These are phyloP conservation scores for Archips xylosteana DNA, from an alignment of 2,888 invertebrate species.

Conservation along the genomic window DNA sequence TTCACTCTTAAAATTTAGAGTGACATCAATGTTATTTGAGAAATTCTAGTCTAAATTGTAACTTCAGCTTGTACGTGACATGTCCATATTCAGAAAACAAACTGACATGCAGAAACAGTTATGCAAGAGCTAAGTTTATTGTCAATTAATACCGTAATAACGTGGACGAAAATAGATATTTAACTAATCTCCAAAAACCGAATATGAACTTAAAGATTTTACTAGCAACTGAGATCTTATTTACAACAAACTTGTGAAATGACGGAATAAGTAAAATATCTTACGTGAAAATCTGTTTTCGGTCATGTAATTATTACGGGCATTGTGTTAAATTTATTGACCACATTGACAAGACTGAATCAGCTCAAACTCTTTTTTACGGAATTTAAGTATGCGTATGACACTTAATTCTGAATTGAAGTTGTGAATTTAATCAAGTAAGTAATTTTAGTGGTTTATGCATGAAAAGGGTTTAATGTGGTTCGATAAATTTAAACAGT, in stretches of 20 bases:
- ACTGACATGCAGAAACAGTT: constrained; percentile 12
- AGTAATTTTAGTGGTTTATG: background rate
- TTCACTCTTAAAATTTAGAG: too few relatives aligned
- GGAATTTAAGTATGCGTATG: background rate
- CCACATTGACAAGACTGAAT: constrained; percentile 19
- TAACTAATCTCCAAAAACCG: background rate
- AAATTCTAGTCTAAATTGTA: too few relatives aligned
- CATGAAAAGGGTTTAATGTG: constrained; percentile 11
- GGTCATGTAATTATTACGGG: constrained; percentile 10
- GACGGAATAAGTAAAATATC: background rate
- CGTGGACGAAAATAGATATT: background rate
- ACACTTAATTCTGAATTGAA: background rate
- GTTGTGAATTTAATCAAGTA: background rate
- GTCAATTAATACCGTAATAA: constrained; percentile 10
- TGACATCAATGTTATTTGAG: too few relatives aligned
- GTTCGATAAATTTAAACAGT: constrained; percentile 25
- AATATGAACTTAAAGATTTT: background rate
- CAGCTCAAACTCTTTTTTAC: background rate
- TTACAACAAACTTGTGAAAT: background rate
- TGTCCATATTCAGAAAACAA: background rate
- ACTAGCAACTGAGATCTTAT: background rate
- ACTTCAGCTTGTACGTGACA: background rate
- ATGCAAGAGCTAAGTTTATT: background rate
- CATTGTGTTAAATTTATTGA: constrained; percentile 20
- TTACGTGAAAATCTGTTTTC: constrained; percentile 19